phyloP scores from a whole-genome alignment of 1,140 invertebrate species.

The Plutomurus gul region DNA sequence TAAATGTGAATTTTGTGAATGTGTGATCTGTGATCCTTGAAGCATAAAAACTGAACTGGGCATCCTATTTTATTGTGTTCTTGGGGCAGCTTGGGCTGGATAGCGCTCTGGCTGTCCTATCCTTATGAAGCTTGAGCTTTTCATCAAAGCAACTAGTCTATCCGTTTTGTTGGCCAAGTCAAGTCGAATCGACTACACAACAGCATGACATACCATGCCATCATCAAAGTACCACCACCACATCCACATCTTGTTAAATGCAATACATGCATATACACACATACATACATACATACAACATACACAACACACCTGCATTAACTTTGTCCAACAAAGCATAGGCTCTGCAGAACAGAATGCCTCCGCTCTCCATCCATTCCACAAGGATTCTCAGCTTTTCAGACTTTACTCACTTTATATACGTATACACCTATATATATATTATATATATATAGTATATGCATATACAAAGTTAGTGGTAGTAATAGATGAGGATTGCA shows the following conservation, averaged over 20 bases:
- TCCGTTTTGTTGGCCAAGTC: not conserved
- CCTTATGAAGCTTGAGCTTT: not conserved
- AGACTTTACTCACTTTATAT: no score
- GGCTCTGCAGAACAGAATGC: no score
- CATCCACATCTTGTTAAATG: not conserved
- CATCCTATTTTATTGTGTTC: slow-evolving; percentile 25
- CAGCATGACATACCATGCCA: slow-evolving; percentile 6
- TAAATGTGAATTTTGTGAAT: slow-evolving; percentile 18
- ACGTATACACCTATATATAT: no score
- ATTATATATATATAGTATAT: no score
- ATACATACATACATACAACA: not conserved
- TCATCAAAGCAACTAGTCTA: slow-evolving; percentile 16
- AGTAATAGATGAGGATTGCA: not conserved
- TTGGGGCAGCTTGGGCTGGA: not conserved
- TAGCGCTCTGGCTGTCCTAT: not conserved
- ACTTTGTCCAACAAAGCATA: not conserved
- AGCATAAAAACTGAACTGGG: slow-evolving; percentile 23
- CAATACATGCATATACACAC: not conserved
- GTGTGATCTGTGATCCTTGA: slow-evolving; percentile 28
- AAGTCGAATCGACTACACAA: not conserved
- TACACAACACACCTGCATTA: slow-evolving; percentile 4
- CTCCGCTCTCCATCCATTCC: no score
- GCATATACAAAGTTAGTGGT: no score
- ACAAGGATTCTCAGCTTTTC: no score
- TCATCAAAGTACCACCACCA: slow-evolving; percentile 27